Evolutionary conservation across 1,140 invertebrate genomes (phyloP).

Genomic region (Prorops nasuta): DNA sequence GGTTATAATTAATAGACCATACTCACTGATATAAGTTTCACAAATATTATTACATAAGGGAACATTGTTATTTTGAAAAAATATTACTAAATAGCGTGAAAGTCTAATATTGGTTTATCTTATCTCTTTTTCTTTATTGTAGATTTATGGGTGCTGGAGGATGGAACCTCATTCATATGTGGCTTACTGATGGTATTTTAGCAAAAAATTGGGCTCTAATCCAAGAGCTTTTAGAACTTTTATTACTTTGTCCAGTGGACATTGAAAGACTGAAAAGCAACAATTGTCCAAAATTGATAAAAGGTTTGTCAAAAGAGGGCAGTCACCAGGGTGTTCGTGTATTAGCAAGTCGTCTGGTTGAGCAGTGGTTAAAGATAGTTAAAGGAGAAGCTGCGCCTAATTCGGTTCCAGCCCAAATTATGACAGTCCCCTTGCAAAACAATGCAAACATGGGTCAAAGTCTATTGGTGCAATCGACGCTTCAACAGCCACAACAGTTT

Average conservation of each 20-base stretch:
- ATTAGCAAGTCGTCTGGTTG: constrained; percentile 78
- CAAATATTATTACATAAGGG: constrained; percentile 13
- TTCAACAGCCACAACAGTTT: constrained; percentile 14
- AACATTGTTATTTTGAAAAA: no score
- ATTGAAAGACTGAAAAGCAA: constrained; percentile 87
- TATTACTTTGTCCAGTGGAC: constrained; percentile 83
- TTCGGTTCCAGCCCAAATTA: constrained; percentile 40
- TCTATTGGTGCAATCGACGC: constrained; percentile 6
- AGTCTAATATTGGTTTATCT: not conserved
- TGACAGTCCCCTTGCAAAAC: constrained; percentile 23
- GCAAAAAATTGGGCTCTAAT: constrained; percentile 84
- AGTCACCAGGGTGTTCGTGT: constrained; percentile 71
- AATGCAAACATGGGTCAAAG: constrained; percentile 1
- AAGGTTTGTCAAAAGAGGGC: constrained; percentile 80
- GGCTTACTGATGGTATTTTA: constrained; percentile 82
- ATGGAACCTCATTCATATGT: constrained; percentile 84
- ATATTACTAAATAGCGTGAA: constrained; percentile 5
- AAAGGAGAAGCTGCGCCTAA: constrained; percentile 63
- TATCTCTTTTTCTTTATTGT: constrained; percentile 25
- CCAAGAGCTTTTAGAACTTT: constrained; percentile 78
- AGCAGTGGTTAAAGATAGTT: constrained; percentile 86
- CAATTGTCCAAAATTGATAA: constrained; percentile 86
- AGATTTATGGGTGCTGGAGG: constrained; percentile 88
- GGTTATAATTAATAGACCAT: constrained; percentile 21
- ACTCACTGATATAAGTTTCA: constrained; percentile 41